phyloP scores from a whole-genome alignment of 2,888 invertebrate genomes.

The Drosophila demipolita region DNA sequence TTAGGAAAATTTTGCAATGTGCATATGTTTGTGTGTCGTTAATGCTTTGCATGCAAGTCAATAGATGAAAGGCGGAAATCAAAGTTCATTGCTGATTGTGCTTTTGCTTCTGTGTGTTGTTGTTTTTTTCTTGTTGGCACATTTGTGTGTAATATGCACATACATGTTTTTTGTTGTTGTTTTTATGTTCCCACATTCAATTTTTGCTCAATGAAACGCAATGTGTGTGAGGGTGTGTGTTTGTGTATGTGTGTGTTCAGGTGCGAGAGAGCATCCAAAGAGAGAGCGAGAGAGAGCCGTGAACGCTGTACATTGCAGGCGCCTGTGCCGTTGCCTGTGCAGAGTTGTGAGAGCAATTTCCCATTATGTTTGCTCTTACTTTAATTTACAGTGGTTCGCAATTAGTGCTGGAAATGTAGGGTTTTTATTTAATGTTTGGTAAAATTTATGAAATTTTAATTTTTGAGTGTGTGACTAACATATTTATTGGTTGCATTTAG shows the following conservation, averaged over 20 bases:
- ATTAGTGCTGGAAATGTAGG: neutral
- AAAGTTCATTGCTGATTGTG: slow-evolving; percentile 28
- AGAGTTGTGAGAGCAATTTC: slow-evolving; percentile 37
- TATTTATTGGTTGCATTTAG: neutral
- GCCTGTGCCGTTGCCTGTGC: slow-evolving; percentile 31
- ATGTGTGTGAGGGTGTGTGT: slow-evolving; percentile 20
- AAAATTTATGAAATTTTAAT: neutral
- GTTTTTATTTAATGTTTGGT: neutral
- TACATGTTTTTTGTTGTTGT: neutral
- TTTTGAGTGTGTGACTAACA: neutral
- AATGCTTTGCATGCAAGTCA: slow-evolving; percentile 33
- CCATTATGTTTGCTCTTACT: slow-evolving; percentile 17
- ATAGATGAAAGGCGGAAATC: slow-evolving; percentile 39
- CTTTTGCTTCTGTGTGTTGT: slow-evolving; percentile 7
- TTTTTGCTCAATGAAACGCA: slow-evolving; percentile 67
- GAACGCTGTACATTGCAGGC: slow-evolving; percentile 8
- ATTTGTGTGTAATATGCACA: slow-evolving; percentile 39
- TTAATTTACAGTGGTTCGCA: slow-evolving; percentile 28
- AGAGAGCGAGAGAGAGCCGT: neutral
- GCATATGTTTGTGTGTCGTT: slow-evolving; percentile 22
- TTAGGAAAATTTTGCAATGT: slow-evolving; percentile 65
- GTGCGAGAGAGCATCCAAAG: slow-evolving; percentile 33
- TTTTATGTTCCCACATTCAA: slow-evolving; percentile 43
- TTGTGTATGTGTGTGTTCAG: slow-evolving; percentile 31
- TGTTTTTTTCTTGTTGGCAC: slow-evolving; percentile 18